Conservation (phyloP, 1,140 invertebrate species). For the Drosophila ogumai region DNA sequence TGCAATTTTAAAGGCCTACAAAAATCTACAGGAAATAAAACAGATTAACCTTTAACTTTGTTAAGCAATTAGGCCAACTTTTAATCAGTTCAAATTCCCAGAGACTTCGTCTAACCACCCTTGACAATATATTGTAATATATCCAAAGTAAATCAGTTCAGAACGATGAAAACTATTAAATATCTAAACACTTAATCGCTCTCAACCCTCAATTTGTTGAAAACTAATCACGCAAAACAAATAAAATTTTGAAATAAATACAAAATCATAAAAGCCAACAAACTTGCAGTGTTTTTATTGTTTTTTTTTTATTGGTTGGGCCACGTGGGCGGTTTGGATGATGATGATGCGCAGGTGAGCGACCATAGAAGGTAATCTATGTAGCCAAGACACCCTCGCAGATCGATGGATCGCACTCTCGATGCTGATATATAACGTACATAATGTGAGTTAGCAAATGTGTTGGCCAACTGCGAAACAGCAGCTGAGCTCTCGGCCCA, state of each 20-base stretch:
- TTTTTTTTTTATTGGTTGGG: conserved; percentile 24
- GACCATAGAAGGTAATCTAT: conserved; percentile 76
- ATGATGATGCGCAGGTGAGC: conserved; percentile 75
- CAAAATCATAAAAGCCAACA: conserved; percentile 54
- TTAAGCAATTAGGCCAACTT: neutral
- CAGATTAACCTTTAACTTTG: neutral
- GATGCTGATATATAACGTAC: conserved; percentile 28
- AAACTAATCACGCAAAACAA: conserved; percentile 6
- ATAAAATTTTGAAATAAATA: conserved; percentile 31
- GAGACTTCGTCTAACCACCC: neutral
- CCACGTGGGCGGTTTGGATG: conserved; percentile 51
- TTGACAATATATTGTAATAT: neutral
- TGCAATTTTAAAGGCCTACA: neutral
- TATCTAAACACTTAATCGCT: neutral
- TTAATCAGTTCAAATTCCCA: neutral
- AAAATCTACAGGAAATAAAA: neutral
- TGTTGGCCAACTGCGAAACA: conserved; percentile 54
- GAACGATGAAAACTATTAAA: neutral
- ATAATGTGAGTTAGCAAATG: conserved; percentile 58
- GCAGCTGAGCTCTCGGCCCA: conserved; percentile 51
- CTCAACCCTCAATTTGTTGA: neutral
- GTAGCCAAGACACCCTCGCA: conserved; percentile 77
- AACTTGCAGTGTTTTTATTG: conserved; percentile 44
- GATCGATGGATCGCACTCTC: conserved; percentile 45
- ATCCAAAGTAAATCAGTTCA: neutral